Evolutionary conservation across 2,113 vertebrate species (phyloP), one percentile per base, ranked within the genome.

Genomic region (Ceyx melanurus): DNA sequence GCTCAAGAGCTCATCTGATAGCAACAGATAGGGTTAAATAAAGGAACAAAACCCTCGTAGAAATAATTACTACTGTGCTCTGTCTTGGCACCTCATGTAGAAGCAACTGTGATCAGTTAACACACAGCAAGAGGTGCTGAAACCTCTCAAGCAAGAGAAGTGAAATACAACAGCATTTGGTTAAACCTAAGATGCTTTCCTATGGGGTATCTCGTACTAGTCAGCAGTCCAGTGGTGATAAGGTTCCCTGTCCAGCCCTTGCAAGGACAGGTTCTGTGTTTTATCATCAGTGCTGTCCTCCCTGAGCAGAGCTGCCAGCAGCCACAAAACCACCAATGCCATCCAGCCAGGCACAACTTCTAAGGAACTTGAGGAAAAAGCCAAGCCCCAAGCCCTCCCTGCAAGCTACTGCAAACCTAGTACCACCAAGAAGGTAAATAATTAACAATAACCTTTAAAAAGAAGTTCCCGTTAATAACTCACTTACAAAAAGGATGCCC

Each of bases 171-270:
- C 46, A 23, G 48, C 21, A 23, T 50, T 50, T 22, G 23, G 5
- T 50, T 50, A 23, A 22, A 50, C 48, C 48, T 50, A 35, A 26
- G 57, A 31, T 26, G 43, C n/a, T 45, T 43, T 75, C 10, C 3
- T 42, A 2, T 10, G 8, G 1, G 8, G 37, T 15, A 31, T 35
- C 62, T 6, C 6, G 15, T 2, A 6, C 13, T 4, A 13, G 37
- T 15, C 4, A 29, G 40, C 58, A 31, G 33, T 40, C 19, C 23
- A 15, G 15, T 46, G 6, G 28, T 6, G 20, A 19, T 23, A 22
- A 40, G 26, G 2, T 2, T 8, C 13, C 31, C 8, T 46, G 29
- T 26, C 29, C 57, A 58, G 37, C 22, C 33, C 60, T 26, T 13
- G 28, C 58, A 23, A 50, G 31, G 14, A 11, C 3, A 29, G 1